Evolutionary conservation across 1,140 invertebrate species (phyloP), one percentile per base, ranked within the genome.

Genomic region (Stratiolaelaps scimitus): DNA sequence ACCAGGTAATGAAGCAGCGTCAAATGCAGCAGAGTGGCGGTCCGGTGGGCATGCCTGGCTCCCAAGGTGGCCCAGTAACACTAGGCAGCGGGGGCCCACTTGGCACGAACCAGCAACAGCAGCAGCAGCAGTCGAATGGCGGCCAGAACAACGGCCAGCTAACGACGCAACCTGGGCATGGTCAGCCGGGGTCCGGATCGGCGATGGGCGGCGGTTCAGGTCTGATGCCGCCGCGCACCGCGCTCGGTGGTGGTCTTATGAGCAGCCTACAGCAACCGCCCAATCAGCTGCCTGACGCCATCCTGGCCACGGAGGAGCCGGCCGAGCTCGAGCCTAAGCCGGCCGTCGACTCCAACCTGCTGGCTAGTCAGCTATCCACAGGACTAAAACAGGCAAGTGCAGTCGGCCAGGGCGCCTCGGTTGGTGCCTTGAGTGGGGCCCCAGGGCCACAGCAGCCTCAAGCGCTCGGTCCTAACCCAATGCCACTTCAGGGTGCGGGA

Each of bases 41-140:
- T 20, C 53, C 46, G 68, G 43, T 65, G 65, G 23, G n/a, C 64
- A 15, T 68, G 46, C 48, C 19, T 44, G 43, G 43, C 19, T 66
- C 10, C 19, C 66, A 34, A 46, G 60, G 26, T 60, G 43, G 47
- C 23, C 46, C n/a, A 68, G 47, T 43, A 71, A 56, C 70, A 69
- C 64, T 64, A 66, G 23, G 64, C 66, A 43, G 7, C 67, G 40
- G 70, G 64, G 70, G 66, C 44, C 71, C 68, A 60, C 43, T 65
- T 53, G 64, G 65, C 47, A 69, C 70, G 13, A 46, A 69, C 47
- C 71, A 68, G 20, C 69, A 69, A 56, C 68, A 71, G 34, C 67
- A 72, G 43, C 70, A 71, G 53, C 72, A 69, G 47, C 71, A 67
- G 26, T 65, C 67, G 26, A 65, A 67, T 40, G 72, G 70, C 47